Base-by-base conservation (phyloP, 2,888 invertebrate genomes). In the Diplazon laetatorius region DNA sequence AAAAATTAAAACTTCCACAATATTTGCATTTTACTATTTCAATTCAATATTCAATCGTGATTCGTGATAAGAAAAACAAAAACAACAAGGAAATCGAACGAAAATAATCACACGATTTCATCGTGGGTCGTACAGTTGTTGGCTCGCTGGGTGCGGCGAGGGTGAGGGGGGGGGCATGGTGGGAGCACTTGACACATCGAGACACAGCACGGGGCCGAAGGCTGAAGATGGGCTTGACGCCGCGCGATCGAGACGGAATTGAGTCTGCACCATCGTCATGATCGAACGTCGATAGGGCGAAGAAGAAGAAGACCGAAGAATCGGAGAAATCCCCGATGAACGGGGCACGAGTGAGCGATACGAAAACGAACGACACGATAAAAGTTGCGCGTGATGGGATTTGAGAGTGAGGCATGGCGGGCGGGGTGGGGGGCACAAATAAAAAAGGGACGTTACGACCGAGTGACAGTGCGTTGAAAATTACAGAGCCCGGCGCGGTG, bases 221-320 rank as follows among this genome's bases (percentile, higher is more conserved):
- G 35, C 30, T 35, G n/a, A 6, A 60, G 60, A 70, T 70, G 18
- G 57, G 18, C 30, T 30, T 59, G 55, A 69, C 25, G 9, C 30
- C 25, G 70, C 25, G 70, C 10, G 3, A 37, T 20, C 16, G 42
- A 18, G 30, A 30, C 30, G 30, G 14, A 48, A 70, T 70, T 70
- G 70, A 70, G 70, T 60, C 42, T 12, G 55, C 55, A 55, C 30
- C 55, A 55, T 55, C 59, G 39, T 14, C 57, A 37, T 37, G 37
- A 48, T 59, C 59, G 73, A 73, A 57, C 20, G 65, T 60, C 73
- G 73, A 50, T 48, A 35, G 71, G 30, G 37, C 1, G 10, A 20
- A 22, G 25, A 30, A 37, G 30, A 35, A 46, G 39, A 44, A 22
- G 35, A 16, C 30, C n/a, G 55, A 35, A 55, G 44, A 42, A 44